Evolutionary conservation across 2,888 invertebrate species (phyloP).

Genomic region (Hetaerina titia): DNA sequence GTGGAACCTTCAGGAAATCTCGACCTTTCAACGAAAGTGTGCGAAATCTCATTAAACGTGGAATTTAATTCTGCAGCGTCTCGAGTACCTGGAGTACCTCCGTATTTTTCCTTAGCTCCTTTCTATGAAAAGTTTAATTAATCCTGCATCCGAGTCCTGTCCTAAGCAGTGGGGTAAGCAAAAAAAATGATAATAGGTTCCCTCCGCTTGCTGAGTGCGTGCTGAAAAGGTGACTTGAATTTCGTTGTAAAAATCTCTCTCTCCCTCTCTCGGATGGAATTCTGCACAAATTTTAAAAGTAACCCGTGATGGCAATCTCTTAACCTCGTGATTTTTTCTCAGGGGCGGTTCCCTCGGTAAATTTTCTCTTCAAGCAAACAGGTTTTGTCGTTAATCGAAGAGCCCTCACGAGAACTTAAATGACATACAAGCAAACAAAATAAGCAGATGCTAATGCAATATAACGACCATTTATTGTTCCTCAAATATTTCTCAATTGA

Average conservation of each 20-base stretch:
- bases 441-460: too few relatives aligned
- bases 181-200: background rate
- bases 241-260: background rate
- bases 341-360: too few relatives aligned
- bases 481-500: too few relatives aligned
- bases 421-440: too few relatives aligned
- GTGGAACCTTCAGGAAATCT: background rate
- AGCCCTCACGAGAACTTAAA: too few relatives aligned
- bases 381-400: too few relatives aligned
- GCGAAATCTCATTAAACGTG: background rate
- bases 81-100: background rate
- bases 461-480: too few relatives aligned
- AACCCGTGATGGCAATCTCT: too few relatives aligned
- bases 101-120: background rate
- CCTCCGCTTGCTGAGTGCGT: background rate
- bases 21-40: background rate
- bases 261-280: background rate
- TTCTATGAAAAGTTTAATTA: slow-evolving; percentile 19
- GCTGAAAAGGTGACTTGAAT: background rate
- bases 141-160: background rate
- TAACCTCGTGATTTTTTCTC: too few relatives aligned
- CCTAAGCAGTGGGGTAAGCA: background rate
- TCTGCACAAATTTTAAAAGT: too few relatives aligned
- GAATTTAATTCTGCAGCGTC: background rate
- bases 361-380: too few relatives aligned